A percentile compares a stretch with the other conserved stretches of the same genome.
phyloP scores from a whole-genome alignment of 1,140 invertebrate species.

The Cardiocondyla obscurior region DNA sequence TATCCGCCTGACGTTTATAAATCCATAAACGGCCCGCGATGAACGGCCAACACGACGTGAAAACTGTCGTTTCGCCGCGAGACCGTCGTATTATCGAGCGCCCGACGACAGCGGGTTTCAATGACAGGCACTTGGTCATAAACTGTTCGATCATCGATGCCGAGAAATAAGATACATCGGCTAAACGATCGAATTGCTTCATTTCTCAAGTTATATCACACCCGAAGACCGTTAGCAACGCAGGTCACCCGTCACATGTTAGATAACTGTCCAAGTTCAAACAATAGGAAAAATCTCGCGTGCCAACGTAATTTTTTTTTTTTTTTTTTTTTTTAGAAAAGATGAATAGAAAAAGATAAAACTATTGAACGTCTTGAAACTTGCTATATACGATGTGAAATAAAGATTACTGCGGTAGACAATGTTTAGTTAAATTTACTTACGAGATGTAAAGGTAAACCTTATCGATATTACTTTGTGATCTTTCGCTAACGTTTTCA shows the following conservation, averaged over 20 bases:
- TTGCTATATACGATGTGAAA: neutral
- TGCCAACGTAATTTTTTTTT: too few relatives aligned
- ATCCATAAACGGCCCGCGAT: conserved; percentile 29
- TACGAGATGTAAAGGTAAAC: neutral
- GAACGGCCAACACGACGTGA: neutral
- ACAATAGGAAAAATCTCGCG: too few relatives aligned
- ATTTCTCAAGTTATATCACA: neutral
- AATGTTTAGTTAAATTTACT: neutral
- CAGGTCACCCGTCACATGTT: neutral
- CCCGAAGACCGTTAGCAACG: neutral
- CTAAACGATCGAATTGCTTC: neutral
- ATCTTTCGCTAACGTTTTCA: neutral
- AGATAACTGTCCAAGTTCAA: too few relatives aligned
- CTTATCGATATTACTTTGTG: neutral
- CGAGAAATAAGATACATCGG: neutral
- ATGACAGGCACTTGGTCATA: neutral
- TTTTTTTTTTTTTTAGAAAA: neutral
- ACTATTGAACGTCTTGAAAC: neutral
- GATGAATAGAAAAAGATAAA: neutral
- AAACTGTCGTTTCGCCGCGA: conserved; percentile 14
- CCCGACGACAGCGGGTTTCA: neutral
- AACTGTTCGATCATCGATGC: neutral
- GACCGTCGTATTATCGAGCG: neutral
- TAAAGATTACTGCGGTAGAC: neutral
- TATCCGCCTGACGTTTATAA: conserved; percentile 31